These are phyloP conservation scores for Microcebus lehilahytsara DNA, from an alignment of 2,113 vertebrate genomes.

Conservation along the genomic window DNA sequence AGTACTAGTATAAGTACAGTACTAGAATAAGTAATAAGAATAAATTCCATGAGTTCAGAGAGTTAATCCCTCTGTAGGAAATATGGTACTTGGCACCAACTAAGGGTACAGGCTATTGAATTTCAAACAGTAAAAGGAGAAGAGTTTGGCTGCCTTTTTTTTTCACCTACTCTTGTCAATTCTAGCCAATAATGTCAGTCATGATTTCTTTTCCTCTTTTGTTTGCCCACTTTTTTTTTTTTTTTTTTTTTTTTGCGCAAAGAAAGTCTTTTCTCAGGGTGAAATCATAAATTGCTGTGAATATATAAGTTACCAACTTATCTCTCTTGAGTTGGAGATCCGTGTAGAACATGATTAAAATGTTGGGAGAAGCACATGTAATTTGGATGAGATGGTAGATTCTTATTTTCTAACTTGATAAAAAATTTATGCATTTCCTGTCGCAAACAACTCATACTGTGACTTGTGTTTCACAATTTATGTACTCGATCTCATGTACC, in stretches of 20 bases:
- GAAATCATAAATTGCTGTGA: not conserved
- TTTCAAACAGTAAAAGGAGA: not conserved
- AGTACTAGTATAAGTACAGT: too few relatives aligned
- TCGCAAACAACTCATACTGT: constrained; percentile 39
- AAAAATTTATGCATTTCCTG: constrained; percentile 14
- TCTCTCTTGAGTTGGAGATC: not conserved
- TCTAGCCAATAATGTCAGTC: not conserved
- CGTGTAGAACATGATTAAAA: not conserved
- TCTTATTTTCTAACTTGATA: constrained; percentile 39
- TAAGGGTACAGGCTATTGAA: not conserved
- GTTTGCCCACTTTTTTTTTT: not conserved
- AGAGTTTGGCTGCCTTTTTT: not conserved
- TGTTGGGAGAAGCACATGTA: not conserved
- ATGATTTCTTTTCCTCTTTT: not conserved
- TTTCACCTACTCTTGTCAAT: not conserved
- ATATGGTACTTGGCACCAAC: not conserved
- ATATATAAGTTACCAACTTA: not conserved
- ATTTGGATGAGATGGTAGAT: not conserved
- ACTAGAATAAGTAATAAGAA: too few relatives aligned
- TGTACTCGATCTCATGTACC: not conserved
- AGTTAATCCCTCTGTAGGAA: not conserved
- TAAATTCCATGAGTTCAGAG: not conserved
- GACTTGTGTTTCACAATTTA: constrained; percentile 29
- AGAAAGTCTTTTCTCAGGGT: not conserved
- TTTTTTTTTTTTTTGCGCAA: not conserved